Evolutionary conservation across 2,113 vertebrate species (phyloP).

Genomic region (Cettia cetti): DNA sequence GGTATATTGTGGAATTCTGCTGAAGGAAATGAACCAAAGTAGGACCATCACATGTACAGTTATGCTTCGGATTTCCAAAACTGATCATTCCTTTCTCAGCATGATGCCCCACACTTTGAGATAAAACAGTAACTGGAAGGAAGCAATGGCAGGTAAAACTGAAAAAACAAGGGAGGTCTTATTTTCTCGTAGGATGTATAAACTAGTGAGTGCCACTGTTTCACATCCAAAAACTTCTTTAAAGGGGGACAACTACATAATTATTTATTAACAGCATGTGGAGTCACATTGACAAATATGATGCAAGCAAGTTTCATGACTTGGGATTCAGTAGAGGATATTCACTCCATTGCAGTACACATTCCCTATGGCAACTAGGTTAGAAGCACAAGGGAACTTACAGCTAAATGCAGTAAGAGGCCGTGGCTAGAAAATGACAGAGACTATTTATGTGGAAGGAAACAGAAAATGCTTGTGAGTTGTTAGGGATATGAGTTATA

Average conservation of each 20-base stretch:
- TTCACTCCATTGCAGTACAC: background rate
- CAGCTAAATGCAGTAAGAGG: background rate
- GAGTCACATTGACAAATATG: background rate
- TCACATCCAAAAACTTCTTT: background rate
- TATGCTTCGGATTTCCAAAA: background rate
- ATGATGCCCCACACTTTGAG: background rate
- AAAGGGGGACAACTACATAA: background rate
- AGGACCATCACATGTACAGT: background rate
- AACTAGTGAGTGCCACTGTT: background rate
- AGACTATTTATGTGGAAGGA: background rate
- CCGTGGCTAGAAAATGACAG: background rate
- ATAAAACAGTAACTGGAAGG: background rate
- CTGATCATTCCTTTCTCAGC: background rate
- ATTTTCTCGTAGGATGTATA: background rate
- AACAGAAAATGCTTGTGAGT: background rate
- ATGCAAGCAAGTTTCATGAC: background rate
- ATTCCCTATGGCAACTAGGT: background rate
- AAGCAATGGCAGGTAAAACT: background rate
- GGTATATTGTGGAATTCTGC: background rate
- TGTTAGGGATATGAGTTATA: background rate
- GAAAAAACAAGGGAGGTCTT: background rate
- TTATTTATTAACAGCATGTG: background rate
- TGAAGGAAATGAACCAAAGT: background rate
- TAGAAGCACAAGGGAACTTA: background rate
- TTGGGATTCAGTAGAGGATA: background rate